Evolutionary conservation across 2,888 invertebrate genomes (phyloP).

Genomic region (Acleris emargana): DNA sequence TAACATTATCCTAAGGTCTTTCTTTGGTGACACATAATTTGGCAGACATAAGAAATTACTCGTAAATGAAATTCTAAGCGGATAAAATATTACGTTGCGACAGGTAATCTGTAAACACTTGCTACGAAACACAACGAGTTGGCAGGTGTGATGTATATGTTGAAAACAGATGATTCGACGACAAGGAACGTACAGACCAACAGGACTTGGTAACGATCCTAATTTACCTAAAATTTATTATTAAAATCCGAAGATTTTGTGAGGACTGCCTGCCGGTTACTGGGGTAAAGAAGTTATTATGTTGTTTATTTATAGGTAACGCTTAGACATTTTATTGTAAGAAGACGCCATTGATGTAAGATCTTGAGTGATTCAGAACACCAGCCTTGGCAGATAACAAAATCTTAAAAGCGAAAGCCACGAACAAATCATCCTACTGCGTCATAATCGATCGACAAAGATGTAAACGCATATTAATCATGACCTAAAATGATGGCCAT

Average conservation of each 20-base stretch:
- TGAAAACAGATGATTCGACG: constrained; percentile 25
- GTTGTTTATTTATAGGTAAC: too few relatives aligned
- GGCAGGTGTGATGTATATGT: constrained; percentile 22
- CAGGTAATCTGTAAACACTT: constrained; percentile 29
- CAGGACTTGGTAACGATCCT: background rate
- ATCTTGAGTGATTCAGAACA: too few relatives aligned
- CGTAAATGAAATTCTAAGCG: constrained; percentile 5
- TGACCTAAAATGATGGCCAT: constrained; percentile 30
- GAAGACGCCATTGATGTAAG: too few relatives aligned
- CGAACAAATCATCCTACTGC: background rate
- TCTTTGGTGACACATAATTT: background rate
- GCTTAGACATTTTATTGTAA: too few relatives aligned
- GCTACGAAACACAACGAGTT: constrained; percentile 7
- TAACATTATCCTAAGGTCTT: background rate
- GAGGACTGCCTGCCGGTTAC: too few relatives aligned
- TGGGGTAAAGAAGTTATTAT: too few relatives aligned
- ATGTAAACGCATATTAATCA: constrained; percentile 20
- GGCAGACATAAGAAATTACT: background rate
- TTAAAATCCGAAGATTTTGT: background rate
- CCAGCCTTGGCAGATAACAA: too few relatives aligned
- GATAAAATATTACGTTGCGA: constrained; percentile 13
- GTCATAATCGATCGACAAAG: background rate
- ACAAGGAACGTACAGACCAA: background rate
- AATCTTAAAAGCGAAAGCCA: background rate
- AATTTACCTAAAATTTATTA: background rate